Conservation (phyloP, 2,797 vertebrate genomes). For the Rhinatrema bivittatum region DNA sequence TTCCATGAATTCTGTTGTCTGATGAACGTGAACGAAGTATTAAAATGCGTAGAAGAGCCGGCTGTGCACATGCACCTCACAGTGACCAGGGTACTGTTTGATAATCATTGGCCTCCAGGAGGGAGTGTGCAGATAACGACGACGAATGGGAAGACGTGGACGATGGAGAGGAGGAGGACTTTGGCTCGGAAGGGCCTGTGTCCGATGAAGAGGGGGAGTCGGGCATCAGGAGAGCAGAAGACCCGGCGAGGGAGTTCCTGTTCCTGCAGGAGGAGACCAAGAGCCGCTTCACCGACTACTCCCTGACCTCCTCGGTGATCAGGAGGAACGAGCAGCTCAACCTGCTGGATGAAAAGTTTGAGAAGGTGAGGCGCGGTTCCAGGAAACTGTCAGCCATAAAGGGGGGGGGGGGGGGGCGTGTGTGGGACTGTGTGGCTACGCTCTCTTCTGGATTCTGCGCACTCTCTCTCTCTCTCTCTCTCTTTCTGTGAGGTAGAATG, state of each 20-base stretch:
- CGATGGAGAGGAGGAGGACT: conserved; percentile 28
- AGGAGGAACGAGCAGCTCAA: conserved; percentile 87
- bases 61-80: too few relatives aligned
- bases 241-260: conserved; percentile 45
- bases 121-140: conserved; percentile 56
- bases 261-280: conserved; percentile 88
- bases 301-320: conserved; percentile 87
- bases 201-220: conserved; percentile 45
- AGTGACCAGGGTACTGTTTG: too few relatives aligned
- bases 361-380: conserved; percentile 64
- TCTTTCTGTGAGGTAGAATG: too few relatives aligned
- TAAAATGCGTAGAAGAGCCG: too few relatives aligned
- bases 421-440: too few relatives aligned
- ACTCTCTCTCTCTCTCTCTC: too few relatives aligned
- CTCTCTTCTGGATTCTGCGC: too few relatives aligned
- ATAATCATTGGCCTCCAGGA: too few relatives aligned
- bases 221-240: background rate
- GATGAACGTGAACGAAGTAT: too few relatives aligned
- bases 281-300: conserved; percentile 93
- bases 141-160: conserved; percentile 81
- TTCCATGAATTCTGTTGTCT: too few relatives aligned
- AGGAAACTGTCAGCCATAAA: background rate
- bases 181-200: conserved; percentile 58
- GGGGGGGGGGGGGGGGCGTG: too few relatives aligned
- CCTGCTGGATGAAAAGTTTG: conserved; percentile 88